phyloP scores from a whole-genome alignment of 2,888 invertebrate species.

The Tipula helvola region DNA sequence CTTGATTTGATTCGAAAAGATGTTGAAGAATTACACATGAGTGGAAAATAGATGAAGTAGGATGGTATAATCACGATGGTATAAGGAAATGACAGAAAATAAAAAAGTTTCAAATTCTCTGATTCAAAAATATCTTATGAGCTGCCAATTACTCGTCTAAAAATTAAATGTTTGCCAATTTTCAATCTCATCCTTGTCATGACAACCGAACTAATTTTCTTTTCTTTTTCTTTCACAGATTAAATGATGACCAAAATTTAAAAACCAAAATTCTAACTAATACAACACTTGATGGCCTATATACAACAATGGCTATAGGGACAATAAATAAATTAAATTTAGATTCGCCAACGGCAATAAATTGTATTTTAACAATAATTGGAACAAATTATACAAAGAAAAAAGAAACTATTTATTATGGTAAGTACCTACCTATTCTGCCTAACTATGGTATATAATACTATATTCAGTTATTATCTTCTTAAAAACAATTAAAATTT shows the following conservation, averaged over 20 bases:
- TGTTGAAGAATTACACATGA: too few species aligned
- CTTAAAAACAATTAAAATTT: not conserved
- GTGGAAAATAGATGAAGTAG: too few species aligned
- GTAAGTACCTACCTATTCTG: slow-evolving; percentile 23
- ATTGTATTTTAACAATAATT: slow-evolving; percentile 35
- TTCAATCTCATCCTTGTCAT: too few species aligned
- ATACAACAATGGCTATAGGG: slow-evolving; percentile 32
- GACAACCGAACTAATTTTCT: not conserved
- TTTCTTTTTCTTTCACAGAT: slow-evolving; percentile 22
- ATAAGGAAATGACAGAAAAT: too few species aligned
- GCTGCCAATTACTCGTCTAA: too few species aligned
- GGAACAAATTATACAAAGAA: slow-evolving; percentile 37
- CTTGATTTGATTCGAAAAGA: too few species aligned
- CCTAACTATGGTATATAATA: too few species aligned
- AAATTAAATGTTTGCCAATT: too few species aligned
- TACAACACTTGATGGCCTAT: slow-evolving; percentile 29
- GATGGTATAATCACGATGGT: too few species aligned
- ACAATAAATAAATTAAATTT: slow-evolving; percentile 33
- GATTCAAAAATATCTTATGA: too few species aligned
- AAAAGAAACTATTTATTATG: slow-evolving; percentile 37
- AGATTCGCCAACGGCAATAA: slow-evolving; percentile 36
- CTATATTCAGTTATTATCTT: not conserved
- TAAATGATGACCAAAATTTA: slow-evolving; percentile 30
- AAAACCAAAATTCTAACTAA: slow-evolving; percentile 31
- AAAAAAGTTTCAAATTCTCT: too few species aligned